These are phyloP conservation scores for Acrobasis repandana DNA, from an alignment of 2,888 invertebrate species.

Conservation along the genomic window DNA sequence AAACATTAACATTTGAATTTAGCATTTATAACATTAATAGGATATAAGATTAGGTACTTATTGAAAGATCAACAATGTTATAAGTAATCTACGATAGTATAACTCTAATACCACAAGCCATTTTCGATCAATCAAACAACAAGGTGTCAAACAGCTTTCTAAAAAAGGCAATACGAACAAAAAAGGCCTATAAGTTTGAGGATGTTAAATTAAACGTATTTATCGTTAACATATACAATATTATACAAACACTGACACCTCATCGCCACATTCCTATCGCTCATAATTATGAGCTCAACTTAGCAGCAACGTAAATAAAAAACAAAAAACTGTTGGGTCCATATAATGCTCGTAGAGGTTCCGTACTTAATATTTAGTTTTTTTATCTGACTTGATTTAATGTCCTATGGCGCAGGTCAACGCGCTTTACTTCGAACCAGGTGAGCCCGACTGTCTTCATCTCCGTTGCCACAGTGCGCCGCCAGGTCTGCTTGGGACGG, in stretches of 20 bases:
- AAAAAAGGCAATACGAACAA: neutral
- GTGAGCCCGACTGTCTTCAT: too few species aligned
- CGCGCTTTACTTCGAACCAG: too few species aligned
- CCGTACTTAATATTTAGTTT: neutral
- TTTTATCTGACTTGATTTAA: too few species aligned
- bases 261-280: slow-evolving; percentile 15
- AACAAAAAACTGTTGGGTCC: neutral
- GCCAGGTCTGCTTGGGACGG: too few species aligned
- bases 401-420: too few species aligned
- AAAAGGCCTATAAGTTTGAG: neutral
- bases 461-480: too few species aligned
- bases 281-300: slow-evolving; percentile 21
- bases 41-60: neutral
- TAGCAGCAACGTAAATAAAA: slow-evolving; percentile 12
- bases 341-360: neutral
- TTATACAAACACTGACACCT: slow-evolving; percentile 19
- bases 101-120: neutral
- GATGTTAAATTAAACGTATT: slow-evolving; percentile 6
- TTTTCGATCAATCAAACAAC: neutral
- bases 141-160: neutral
- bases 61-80: too few species aligned
- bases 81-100: neutral
- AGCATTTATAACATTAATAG: neutral
- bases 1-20: neutral
- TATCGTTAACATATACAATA: slow-evolving; percentile 13